Evolutionary conservation across 1,140 invertebrate species (phyloP).

Genomic region (Ceratina australensis): DNA sequence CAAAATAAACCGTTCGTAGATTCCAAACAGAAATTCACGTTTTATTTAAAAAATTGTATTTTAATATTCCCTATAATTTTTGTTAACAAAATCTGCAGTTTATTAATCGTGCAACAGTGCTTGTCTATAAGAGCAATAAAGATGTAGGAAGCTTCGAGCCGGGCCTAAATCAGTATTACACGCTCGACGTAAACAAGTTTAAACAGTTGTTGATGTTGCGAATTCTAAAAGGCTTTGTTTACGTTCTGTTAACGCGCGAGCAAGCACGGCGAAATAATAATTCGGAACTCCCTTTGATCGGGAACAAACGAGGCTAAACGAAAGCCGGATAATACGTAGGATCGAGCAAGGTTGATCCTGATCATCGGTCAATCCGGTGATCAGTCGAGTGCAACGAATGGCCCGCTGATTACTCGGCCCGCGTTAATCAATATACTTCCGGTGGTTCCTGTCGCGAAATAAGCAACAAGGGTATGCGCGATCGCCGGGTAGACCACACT

Average conservation of each 20-base stretch:
- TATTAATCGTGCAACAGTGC: no score
- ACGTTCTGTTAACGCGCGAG: constrained; percentile 44
- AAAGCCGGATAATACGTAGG: not conserved
- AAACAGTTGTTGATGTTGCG: constrained; percentile 49
- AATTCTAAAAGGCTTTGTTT: constrained; percentile 46
- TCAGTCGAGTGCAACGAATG: not conserved
- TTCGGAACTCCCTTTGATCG: not conserved
- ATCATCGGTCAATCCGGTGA: not conserved
- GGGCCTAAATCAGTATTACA: constrained; percentile 12
- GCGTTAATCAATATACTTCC: not conserved
- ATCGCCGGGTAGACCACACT: not conserved
- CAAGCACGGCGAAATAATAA: no score
- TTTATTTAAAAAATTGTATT: no score
- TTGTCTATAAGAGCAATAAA: constrained; percentile 37
- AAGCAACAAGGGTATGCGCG: not conserved
- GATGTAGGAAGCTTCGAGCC: not conserved
- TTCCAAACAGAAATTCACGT: no score
- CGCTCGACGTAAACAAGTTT: constrained; percentile 36
- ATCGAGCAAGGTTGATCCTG: not conserved
- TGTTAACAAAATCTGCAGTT: no score
- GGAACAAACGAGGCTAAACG: not conserved
- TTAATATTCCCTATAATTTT: no score
- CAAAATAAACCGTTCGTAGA: no score
- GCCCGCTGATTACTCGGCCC: not conserved
- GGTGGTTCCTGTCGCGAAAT: not conserved